These are phyloP conservation scores for Musca vetustissima DNA, from an alignment of 1,140 invertebrate genomes.

Conservation along the genomic window DNA sequence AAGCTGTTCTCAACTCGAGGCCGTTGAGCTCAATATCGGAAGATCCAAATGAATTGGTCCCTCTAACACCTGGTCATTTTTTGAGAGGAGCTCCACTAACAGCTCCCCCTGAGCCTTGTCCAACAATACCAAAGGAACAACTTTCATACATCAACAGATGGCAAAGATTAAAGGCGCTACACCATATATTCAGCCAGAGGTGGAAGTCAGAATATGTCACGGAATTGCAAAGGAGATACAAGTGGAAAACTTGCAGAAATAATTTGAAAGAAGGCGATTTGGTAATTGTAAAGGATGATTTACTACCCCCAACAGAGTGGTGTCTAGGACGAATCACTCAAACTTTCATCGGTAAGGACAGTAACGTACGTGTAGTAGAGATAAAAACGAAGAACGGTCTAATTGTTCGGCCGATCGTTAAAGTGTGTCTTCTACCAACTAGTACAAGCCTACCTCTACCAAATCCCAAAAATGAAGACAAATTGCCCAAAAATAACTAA, in stretches of 20 bases:
- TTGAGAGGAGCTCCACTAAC: not conserved
- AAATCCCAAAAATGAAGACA: not conserved
- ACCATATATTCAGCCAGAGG: slow-evolving; percentile 31
- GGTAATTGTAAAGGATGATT: slow-evolving; percentile 46
- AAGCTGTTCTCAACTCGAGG: slow-evolving; percentile 12
- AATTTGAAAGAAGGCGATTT: slow-evolving; percentile 23
- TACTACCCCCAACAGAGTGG: slow-evolving; percentile 48
- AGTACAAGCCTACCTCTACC: not conserved
- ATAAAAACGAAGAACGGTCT: slow-evolving; percentile 3
- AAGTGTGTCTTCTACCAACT: not conserved
- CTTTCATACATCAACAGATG: not conserved
- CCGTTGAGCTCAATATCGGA: not conserved
- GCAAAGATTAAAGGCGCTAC: not conserved
- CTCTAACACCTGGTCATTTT: slow-evolving; percentile 15
- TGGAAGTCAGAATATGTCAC: slow-evolving; percentile 34
- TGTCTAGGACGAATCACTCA: slow-evolving; percentile 39
- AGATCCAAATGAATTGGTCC: not conserved
- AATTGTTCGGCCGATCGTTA: not conserved
- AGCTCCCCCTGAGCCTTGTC: not conserved
- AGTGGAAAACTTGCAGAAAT: slow-evolving; percentile 28
- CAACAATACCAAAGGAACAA: not conserved
- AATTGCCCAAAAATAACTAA: not conserved
- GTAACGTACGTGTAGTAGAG: slow-evolving; percentile 12
- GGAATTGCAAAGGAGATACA: slow-evolving; percentile 27
- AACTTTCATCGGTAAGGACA: not conserved